Evolutionary conservation across 2,113 vertebrate species (phyloP).

Genomic region (Syngnathoides biaculeatus): DNA sequence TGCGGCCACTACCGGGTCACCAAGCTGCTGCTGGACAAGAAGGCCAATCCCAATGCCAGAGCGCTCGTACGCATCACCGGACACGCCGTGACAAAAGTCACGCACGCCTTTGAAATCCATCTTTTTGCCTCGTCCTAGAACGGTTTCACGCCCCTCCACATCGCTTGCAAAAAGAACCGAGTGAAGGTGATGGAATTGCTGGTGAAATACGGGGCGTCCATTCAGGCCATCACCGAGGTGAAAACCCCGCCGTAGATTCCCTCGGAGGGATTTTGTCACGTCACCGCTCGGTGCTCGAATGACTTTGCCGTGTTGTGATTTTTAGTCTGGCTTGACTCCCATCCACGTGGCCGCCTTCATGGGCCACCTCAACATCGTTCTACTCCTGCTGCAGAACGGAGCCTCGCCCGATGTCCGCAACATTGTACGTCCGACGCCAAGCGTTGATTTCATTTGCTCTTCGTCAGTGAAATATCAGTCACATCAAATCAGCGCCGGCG

Average conservation of each 20-base stretch:
- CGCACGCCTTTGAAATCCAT: neutral
- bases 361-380: constrained; percentile 98
- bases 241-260: constrained; percentile 31
- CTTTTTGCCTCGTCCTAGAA: constrained; percentile 72
- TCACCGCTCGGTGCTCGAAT: too few relatives aligned
- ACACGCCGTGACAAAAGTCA: neutral
- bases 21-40: constrained; percentile 96
- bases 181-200: constrained; percentile 99
- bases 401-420: constrained; percentile 96
- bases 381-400: constrained; percentile 96
- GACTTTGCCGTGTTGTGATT: neutral
- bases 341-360: constrained; percentile 98
- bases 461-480: neutral
- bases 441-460: neutral
- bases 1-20: constrained; percentile 97
- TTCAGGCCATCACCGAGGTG: constrained; percentile 98
- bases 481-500: neutral
- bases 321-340: constrained; percentile 96
- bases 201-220: constrained; percentile 97
- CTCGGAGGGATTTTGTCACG: neutral
- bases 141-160: constrained; percentile 98
- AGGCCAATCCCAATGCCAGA: constrained; percentile 91
- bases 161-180: constrained; percentile 99
- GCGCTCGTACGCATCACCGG: constrained; percentile 79
- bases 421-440: constrained; percentile 82